A percentile compares a stretch with the other conserved stretches of the same genome.
These are phyloP conservation scores for Tetranychus urticae DNA, from an alignment of 1,140 invertebrate genomes.

Conservation along the genomic window DNA sequence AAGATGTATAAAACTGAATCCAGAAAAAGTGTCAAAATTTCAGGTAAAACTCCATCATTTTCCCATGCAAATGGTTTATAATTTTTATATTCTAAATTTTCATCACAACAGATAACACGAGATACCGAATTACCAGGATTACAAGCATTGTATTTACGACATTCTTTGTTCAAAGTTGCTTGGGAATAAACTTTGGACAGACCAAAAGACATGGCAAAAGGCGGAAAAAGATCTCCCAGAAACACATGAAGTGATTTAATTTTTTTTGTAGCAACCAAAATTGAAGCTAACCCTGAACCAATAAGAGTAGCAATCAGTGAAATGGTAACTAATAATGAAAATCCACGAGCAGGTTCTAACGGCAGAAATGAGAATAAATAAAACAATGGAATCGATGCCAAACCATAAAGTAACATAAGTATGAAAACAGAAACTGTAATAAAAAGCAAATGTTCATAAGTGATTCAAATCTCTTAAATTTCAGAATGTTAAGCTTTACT, in stretches of 20 bases:
- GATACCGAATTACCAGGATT: neutral
- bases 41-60: neutral
- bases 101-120: neutral
- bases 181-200: neutral
- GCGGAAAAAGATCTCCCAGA: neutral
- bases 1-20: neutral
- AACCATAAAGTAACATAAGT: neutral
- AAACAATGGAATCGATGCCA: neutral
- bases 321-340: neutral
- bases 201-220: neutral
- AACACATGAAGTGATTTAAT: no score
- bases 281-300: neutral
- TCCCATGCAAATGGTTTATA: neutral
- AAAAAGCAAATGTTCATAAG: neutral
- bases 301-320: neutral
- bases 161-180: neutral
- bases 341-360: neutral
- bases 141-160: neutral
- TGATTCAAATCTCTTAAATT: neutral
- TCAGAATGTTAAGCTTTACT: neutral
- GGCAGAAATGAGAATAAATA: neutral
- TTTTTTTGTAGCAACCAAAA: no score
- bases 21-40: neutral
- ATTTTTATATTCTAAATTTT: neutral
- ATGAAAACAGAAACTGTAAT: neutral